Evolutionary conservation across 2,113 vertebrate genomes (phyloP).

Genomic region (Nibea albiflora): DNA sequence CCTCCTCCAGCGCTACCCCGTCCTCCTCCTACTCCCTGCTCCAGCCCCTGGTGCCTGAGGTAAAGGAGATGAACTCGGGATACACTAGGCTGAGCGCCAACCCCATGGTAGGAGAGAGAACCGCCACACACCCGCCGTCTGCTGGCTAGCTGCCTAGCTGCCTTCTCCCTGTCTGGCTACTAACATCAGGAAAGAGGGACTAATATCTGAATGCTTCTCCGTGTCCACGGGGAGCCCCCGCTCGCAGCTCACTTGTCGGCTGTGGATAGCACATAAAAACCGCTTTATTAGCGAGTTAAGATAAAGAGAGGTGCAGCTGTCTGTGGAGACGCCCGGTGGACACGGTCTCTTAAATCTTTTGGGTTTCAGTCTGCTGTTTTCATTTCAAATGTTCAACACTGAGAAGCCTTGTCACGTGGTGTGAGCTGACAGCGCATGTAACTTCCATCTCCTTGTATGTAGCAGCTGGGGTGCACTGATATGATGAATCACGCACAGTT

Average conservation of each 20-base stretch:
- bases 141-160: constrained; percentile 51
- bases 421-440: too few species aligned
- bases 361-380: constrained; percentile 45
- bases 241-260: neutral
- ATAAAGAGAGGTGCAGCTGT: neutral
- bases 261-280: neutral
- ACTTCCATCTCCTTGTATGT: too few species aligned
- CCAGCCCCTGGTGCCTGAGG: constrained; percentile 82
- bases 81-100: constrained; percentile 84
- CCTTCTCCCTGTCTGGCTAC: constrained; percentile 66
- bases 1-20: constrained; percentile 69
- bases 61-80: constrained; percentile 83
- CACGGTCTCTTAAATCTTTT: neutral
- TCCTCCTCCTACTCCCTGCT: constrained; percentile 82
- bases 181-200: constrained; percentile 59
- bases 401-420: too few species aligned
- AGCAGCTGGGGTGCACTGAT: too few species aligned
- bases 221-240: constrained; percentile 41
- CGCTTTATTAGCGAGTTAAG: neutral
- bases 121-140: constrained; percentile 41
- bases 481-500: too few species aligned
- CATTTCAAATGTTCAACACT: neutral
- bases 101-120: constrained; percentile 81
- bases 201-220: neutral
- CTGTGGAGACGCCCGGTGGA: constrained; percentile 14